Evolutionary conservation across 2,113 vertebrate genomes (phyloP), one percentile per base, ranked within the genome.

Genomic region (Dipodomys merriami): DNA sequence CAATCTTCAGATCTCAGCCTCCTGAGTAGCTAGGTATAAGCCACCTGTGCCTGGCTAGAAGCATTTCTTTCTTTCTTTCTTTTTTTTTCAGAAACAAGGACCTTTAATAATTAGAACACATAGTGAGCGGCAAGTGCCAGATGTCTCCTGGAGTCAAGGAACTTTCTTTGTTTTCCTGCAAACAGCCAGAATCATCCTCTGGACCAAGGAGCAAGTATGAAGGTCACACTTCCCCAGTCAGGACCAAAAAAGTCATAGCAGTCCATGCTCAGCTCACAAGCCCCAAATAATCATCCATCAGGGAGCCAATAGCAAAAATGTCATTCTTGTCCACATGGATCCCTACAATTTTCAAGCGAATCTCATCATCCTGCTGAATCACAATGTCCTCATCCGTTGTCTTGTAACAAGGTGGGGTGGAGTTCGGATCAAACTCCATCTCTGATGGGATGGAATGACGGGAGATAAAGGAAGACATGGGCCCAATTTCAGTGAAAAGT

Each of bases 401-500:
- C 96, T 99, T 99, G 94, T 99, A 99, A 96, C 99, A 99, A 0
- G 99, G 99, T 20, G 99, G 99, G 95, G 99, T 99, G 27, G 99
- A 99, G 91, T 99, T 99, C 22, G 99, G 99, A 87, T 99, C 99
- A 95, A 99, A 99, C 95, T 99, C 99, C 99, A 99, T 99, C 97
- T 99, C 99, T 29, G 98, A 99, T 2, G 99, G 99, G 89, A 99
- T 99, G 68, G 99, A 99, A 60, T 99, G 99, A 39, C 99, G 98
- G 64, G 99, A 99, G 86, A 99, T 99, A 96, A 99, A 99, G 97
- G 99, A 99, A n/a, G 99, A 99, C 99, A 99, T 99, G 39, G 99
- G 99, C 5, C 99, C 99, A 15, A 99, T 99, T 98, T 99, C 99
- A 73, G 99, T 99, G 97, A 99, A 99, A 73, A 99, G 98, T 30